Percentiles rank a stretch among this genome's conserved stretches.
phyloP scores from a whole-genome alignment of 1,140 invertebrate species.

The Cyclina sinensis region DNA sequence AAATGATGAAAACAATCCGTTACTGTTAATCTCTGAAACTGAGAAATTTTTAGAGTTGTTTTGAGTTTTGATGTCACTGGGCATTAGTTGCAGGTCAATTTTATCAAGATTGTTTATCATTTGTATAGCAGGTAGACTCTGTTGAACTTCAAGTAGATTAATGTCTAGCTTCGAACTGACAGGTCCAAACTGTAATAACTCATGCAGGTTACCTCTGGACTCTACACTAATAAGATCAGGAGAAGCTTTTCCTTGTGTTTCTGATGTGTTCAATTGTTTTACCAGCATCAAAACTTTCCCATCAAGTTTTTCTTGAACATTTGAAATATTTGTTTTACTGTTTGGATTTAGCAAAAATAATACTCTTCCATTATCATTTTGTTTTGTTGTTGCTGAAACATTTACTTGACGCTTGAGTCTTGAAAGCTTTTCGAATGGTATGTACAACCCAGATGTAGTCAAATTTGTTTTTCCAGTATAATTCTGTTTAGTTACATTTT shows the following conservation, averaged over 20 bases:
- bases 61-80: not conserved
- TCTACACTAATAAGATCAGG: not conserved
- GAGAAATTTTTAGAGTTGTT: conserved; percentile 1
- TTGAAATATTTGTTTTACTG: not conserved
- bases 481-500: not conserved
- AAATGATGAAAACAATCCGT: not conserved
- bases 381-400: not conserved
- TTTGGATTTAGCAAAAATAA: not conserved
- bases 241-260: not conserved
- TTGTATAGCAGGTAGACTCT: conserved; percentile 46
- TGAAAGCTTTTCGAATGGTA: not conserved
- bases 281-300: conserved; percentile 9
- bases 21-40: not conserved
- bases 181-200: not conserved
- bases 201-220: not conserved
- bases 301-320: not conserved
- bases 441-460: not conserved
- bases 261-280: not conserved
- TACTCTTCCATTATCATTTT: not conserved
- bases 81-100: conserved; percentile 4
- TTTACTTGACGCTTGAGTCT: not conserved
- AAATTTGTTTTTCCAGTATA: not conserved
- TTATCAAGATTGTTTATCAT: conserved; percentile 34
- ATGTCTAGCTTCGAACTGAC: not conserved
- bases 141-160: conserved; percentile 22